Evolutionary conservation across 2,888 invertebrate genomes (phyloP), one percentile per base, ranked within the genome.

Genomic region (Stramonita haemastoma): DNA sequence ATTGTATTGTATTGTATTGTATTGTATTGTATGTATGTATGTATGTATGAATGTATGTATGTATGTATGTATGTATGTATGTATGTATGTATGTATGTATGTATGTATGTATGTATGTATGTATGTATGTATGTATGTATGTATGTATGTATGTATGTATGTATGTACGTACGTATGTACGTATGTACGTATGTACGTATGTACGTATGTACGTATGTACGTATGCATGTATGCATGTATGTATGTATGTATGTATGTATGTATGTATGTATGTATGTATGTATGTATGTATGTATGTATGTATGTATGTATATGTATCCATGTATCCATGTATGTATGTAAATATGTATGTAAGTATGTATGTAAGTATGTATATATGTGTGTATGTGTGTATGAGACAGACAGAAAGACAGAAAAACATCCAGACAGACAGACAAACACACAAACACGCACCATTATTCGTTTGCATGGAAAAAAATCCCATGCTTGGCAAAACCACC

Each of bases 221-320:
- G 83, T 83, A 46, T 83, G 83, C 46, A 46, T 83, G 83, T 83
- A 26, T 83, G 83, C 46, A 46, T 83, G 83, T 46, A 26, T 83
- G 46, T 83, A 26, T 83, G 83, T 83, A 46, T 46, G 83, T 83
- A 46, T 6, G 83, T 83, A 46, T 36, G 46, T 34, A 46, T 36
- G 83, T 83, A 15, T 83, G 81, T 6, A 0, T 83, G 36, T 46
- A 5, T 83, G 81, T 83, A 46, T 46, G 81, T 83, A 46, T 83
- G 46, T 83, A 26, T 83, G 81, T 83, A 46, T 36, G 81, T 46
- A 46, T 11, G 46, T 83, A 26, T 46, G 34, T 46, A 6, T 46
- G 46, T 83, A 46, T 83, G 34, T 46, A 46, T 83, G 83, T 46
- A 46, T 83, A 11, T 11, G 36, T 36, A 22, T 11, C 2, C 6